Evolutionary conservation across 2,888 invertebrate genomes (phyloP).

Genomic region (Endotricha flammealis): DNA sequence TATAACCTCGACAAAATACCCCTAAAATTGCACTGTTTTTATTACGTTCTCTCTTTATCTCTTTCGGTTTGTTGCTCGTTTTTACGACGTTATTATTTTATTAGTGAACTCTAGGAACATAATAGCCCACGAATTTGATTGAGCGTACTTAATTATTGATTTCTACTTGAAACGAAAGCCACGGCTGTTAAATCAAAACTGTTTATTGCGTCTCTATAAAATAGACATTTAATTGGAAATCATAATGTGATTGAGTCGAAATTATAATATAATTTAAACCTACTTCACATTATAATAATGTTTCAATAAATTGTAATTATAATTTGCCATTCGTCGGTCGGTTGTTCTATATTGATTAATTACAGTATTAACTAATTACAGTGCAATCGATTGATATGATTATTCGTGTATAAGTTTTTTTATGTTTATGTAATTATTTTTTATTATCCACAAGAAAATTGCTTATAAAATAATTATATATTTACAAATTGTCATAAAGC

Average conservation of each 20-base stretch:
- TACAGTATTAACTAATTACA: too few relatives aligned
- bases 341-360: too few relatives aligned
- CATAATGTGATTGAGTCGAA: too few relatives aligned
- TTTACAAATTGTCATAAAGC: neutral
- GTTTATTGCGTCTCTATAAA: too few relatives aligned
- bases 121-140: conserved; percentile 26
- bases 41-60: conserved; percentile 76
- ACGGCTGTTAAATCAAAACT: neutral
- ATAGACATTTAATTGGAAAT: conserved; percentile 5
- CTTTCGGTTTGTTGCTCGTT: conserved; percentile 73
- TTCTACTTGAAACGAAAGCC: conserved; percentile 8
- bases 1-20: conserved; percentile 79
- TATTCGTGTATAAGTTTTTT: too few relatives aligned
- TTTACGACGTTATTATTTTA: conserved; percentile 72
- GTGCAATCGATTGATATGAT: too few relatives aligned
- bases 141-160: conserved; percentile 15
- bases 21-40: conserved; percentile 79
- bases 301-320: too few relatives aligned
- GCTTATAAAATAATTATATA: neutral
- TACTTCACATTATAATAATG: too few relatives aligned
- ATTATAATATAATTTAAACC: too few relatives aligned
- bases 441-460: neutral
- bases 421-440: too few relatives aligned
- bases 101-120: conserved; percentile 50
- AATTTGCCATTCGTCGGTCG: too few relatives aligned